Evolutionary conservation across 2,888 invertebrate genomes (phyloP), one percentile per base, ranked within the genome.

Genomic region (Ochropacha duplaris): DNA sequence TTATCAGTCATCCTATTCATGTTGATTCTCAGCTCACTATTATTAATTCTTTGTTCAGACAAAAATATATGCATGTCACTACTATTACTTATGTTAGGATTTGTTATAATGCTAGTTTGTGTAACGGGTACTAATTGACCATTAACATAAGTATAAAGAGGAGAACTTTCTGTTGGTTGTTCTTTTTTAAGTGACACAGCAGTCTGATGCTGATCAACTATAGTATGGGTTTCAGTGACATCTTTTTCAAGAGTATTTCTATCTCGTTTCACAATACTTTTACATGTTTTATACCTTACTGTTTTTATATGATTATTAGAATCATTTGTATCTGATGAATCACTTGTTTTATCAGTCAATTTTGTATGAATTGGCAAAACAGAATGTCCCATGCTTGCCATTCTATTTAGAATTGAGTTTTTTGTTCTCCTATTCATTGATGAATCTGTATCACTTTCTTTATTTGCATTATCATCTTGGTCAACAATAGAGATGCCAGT

Each of bases 361-460:
- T 69, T 44, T 39, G 69, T 60, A 66, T 72, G 71, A 52, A 78
- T 61, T 49, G 91, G 92, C 57, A 92, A 72, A 31, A 92, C 87
- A 59, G 92, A 88, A 34, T 90, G 90, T 4, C 92, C 91, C 86
- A 92, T 86, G 60, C 66, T 85, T 50, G 92, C 89, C 88, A 92
- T 92, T 73, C 92, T 79, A 68, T 80, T 87, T 54, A 92, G 64
- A 63, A 91, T 84, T 2, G 88, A 85, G 58, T 80, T 77, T 71
- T 88, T 92, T n/a, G 84, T 88, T 79, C 79, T 86, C 67, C 61
- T 84, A 54, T 84, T 85, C 26, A 81, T 56, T 54, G 83, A 79
- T 50, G 84, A 86, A 65, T 90, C 90, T 60, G 87, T 90, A 60
- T 90, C 88, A 83, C 86, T 88, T 71, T 77, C 87, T 63, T 70